Evolutionary conservation across 2,113 vertebrate genomes (phyloP), one percentile per base, ranked within the genome.

Genomic region (Tauraco erythrolophus): DNA sequence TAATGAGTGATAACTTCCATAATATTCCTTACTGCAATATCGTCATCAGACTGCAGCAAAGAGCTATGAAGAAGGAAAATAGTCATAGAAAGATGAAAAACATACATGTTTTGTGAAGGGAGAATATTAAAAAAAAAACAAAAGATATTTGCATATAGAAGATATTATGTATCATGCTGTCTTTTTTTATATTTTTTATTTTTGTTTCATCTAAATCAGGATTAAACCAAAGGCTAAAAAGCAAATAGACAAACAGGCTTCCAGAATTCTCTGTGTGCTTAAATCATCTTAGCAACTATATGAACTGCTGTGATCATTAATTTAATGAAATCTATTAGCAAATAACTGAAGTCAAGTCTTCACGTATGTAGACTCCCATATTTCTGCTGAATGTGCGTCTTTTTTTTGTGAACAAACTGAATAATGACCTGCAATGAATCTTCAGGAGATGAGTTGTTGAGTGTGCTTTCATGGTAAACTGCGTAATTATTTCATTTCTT

Each of bases 1-100:
- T 88, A 97, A 94, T 64, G 94, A 94, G 23, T 94, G 71, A 94
- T 94, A 74, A 65, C 79, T 94, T 97, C 72, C 75, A 95, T 93
- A 89, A 93, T 83, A 46, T 90, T 86, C 54, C 33, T 91, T 94
- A 76, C 53, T 72, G 56, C 46, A 88, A 74, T 91, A 60, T 66
- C 90, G 35, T 83, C 61, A 83, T 80, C 84, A 81, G 82, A 41
- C 50, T 91, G 33, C 39, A 92, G 96, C 33, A 96, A 96, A 93
- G 45, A 97, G 24, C 60, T 89, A 25, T 11, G 57, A 70, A 92
- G 88, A 90, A 88, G 53, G 50, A 80, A 95, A 84, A 77, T 71
- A 92, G 45, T 35, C 72, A 89, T 39, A 85, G 74, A 66, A 87
- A 66, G 23, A 80, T 37, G 7, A 78, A 84, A 75, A 87, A 27